Conservation (phyloP, 2,888 invertebrate genomes). For the Tryphoninae sp. region DNA sequence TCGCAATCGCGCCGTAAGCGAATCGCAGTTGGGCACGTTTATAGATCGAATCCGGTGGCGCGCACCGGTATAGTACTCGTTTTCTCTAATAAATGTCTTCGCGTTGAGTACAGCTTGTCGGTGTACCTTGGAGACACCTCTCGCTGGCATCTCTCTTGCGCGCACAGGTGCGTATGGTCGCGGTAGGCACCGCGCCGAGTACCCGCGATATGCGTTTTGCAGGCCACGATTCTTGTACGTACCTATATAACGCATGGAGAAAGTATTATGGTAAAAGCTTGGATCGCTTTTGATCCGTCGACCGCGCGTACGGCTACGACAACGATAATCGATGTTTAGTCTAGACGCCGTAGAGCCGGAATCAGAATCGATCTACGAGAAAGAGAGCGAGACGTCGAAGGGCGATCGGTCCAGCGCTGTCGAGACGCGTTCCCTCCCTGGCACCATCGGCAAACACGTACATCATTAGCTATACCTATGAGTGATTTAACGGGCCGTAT, state of each 20-base stretch:
- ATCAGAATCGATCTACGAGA: constrained; percentile 36
- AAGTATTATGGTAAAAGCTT: constrained; percentile 6
- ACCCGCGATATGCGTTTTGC: constrained; percentile 69
- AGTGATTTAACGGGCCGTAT: constrained; percentile 35
- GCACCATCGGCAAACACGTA: constrained; percentile 20
- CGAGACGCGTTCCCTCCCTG: constrained; percentile 28
- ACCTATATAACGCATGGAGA: background rate
- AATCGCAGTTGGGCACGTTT: constrained; percentile 42
- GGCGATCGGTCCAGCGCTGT: background rate
- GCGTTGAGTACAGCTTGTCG: constrained; percentile 10
- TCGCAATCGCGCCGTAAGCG: constrained; percentile 37
- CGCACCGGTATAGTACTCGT: constrained; percentile 12
- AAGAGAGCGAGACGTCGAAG: constrained; percentile 10
- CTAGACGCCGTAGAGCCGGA: constrained; percentile 44
- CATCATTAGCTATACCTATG: constrained; percentile 28
- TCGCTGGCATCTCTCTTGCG: constrained; percentile 5
- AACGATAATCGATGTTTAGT: constrained; percentile 52
- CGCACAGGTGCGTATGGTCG: constrained; percentile 57
- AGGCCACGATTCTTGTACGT: background rate
- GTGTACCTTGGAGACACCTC: constrained; percentile 14
- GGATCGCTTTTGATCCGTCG: background rate
- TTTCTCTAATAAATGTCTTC: constrained; percentile 44
- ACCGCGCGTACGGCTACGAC: background rate
- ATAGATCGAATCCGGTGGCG: background rate
- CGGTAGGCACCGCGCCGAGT: constrained; percentile 44